phyloP scores from a whole-genome alignment of 2,113 vertebrate genomes.

The Hyaena hyaena region DNA sequence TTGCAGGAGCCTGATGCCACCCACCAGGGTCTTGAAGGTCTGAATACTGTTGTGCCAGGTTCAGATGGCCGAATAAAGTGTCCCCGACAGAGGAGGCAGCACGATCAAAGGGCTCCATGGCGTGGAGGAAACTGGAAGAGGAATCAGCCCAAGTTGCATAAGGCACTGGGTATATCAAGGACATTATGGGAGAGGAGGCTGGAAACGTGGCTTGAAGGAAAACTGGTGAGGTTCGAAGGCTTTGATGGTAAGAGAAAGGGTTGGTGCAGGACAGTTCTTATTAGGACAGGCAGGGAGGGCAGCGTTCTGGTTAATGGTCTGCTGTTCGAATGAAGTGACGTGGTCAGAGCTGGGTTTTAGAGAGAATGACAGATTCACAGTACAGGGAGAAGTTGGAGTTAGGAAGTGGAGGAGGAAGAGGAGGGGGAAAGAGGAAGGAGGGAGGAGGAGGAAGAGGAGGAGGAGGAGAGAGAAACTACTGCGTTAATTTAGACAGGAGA shows the following conservation, averaged over 20 bases:
- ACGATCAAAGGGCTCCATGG: neutral
- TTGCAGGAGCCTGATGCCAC: neutral
- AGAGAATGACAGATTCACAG: neutral
- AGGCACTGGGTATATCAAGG: neutral
- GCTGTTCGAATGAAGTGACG: neutral
- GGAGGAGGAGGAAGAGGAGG: neutral
- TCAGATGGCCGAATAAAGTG: neutral
- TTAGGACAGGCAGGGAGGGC: neutral
- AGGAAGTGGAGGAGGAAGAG: neutral
- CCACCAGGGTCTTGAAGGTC: neutral
- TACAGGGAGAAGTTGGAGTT: neutral
- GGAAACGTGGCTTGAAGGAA: neutral
- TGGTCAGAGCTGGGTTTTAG: neutral
- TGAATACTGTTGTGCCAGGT: neutral
- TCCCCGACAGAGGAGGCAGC: neutral
- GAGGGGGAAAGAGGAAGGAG: neutral
- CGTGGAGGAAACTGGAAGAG: neutral
- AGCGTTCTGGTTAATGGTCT: neutral
- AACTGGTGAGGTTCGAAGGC: neutral
- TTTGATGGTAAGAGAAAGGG: neutral
- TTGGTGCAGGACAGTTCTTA: neutral
- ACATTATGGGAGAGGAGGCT: neutral
- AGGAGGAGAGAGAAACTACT: neutral
- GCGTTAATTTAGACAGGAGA: neutral
- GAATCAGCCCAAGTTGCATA: neutral